Evolutionary conservation across 1,140 invertebrate species (phyloP).

Genomic region (Drosophila ironensis): DNA sequence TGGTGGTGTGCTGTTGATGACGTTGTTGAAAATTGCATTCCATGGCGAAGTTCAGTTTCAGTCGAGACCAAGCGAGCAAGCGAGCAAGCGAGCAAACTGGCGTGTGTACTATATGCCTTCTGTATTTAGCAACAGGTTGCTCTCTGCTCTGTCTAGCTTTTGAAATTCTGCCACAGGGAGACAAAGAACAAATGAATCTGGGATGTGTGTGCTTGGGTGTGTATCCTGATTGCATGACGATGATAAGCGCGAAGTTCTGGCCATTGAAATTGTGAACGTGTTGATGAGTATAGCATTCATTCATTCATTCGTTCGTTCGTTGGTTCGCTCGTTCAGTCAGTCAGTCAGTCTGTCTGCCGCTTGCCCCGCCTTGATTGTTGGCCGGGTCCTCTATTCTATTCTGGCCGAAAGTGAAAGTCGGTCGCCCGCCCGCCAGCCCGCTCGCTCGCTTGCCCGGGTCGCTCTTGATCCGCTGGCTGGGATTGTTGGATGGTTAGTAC

Average conservation of each 20-base stretch:
- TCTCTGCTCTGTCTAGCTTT: slow-evolving; percentile 62
- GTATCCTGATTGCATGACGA: slow-evolving; percentile 70
- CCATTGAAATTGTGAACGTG: slow-evolving; percentile 75
- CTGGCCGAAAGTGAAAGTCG: slow-evolving; percentile 64
- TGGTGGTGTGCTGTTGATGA: slow-evolving; percentile 51
- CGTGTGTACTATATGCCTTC: slow-evolving; percentile 12
- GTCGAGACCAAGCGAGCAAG: no score
- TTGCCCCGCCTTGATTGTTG: slow-evolving; percentile 53
- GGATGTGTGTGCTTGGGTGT: slow-evolving; percentile 30
- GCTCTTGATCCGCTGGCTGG: slow-evolving; percentile 5
- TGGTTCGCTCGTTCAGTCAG: slow-evolving; percentile 43
- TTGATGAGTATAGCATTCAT: slow-evolving; percentile 62
- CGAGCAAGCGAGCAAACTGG: neutral
- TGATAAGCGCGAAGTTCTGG: slow-evolving; percentile 79
- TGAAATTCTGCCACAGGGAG: slow-evolving; percentile 72
- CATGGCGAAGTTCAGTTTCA: slow-evolving; percentile 70
- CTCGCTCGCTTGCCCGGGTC: no score
- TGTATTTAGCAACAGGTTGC: slow-evolving; percentile 57
- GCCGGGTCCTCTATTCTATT: slow-evolving; percentile 5
- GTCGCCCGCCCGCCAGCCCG: no score
- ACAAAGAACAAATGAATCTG: slow-evolving; percentile 64
- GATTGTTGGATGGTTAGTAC: slow-evolving; percentile 6
- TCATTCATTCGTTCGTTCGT: slow-evolving; percentile 34
- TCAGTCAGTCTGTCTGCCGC: slow-evolving; percentile 13
- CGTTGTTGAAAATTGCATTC: slow-evolving; percentile 79